Evolutionary conservation across 2,888 invertebrate genomes (phyloP).

Genomic region (Xanthorhoe designata): DNA sequence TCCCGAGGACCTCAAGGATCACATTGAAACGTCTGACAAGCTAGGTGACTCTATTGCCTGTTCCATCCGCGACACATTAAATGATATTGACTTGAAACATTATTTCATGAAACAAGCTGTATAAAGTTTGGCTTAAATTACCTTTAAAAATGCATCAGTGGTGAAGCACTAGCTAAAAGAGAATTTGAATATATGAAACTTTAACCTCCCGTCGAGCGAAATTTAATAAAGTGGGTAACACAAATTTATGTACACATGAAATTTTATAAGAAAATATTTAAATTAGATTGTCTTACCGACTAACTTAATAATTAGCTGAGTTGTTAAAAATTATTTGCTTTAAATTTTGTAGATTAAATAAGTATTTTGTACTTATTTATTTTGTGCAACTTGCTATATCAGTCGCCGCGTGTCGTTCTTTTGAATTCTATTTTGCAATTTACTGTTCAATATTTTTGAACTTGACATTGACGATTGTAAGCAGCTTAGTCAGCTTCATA

Average conservation of each 20-base stretch:
- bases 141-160: neutral
- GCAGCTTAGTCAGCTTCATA: too few relatives aligned
- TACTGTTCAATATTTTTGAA: too few relatives aligned
- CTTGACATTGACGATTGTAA: too few relatives aligned
- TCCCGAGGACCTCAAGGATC: too few relatives aligned
- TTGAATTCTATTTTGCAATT: too few relatives aligned
- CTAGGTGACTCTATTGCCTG: too few relatives aligned
- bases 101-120: too few relatives aligned
- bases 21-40: too few relatives aligned
- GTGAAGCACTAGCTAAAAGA: neutral
- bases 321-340: neutral
- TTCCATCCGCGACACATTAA: too few relatives aligned
- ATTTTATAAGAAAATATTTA: neutral
- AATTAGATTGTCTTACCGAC: neutral
- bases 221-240: slow-evolving; percentile 10
- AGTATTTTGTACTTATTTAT: neutral
- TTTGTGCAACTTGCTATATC: too few relatives aligned
- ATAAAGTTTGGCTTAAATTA: neutral
- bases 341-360: neutral
- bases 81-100: too few relatives aligned
- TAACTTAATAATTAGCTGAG: neutral
- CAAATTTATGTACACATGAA: slow-evolving; percentile 6
- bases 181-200: neutral
- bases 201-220: slow-evolving; percentile 3
- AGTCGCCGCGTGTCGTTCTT: too few relatives aligned